phyloP scores from a whole-genome alignment of 2,113 vertebrate species.

The Thryonomys swinderianus region DNA sequence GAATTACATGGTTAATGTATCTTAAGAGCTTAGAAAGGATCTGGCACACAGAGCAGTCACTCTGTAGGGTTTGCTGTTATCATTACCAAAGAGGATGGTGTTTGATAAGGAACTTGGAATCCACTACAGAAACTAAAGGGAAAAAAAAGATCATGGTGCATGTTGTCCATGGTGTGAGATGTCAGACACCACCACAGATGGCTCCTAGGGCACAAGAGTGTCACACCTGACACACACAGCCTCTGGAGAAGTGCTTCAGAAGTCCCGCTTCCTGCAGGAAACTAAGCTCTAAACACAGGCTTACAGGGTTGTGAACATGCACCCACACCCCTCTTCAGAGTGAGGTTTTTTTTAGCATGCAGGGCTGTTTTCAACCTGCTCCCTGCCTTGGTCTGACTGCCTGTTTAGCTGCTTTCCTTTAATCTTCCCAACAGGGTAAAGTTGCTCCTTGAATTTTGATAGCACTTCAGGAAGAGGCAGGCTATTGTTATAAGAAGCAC shows the following conservation, averaged over 20 bases:
- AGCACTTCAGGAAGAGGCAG: slow-evolving; percentile 41
- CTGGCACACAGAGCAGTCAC: background rate
- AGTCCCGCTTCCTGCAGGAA: background rate
- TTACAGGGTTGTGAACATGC: too few species aligned
- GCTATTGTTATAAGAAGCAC: slow-evolving; percentile 55
- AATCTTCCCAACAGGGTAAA: slow-evolving; percentile 58
- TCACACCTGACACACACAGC: background rate
- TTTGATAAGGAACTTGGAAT: background rate
- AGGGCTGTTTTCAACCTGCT: background rate
- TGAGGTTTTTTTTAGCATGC: slow-evolving; percentile 20
- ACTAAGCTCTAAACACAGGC: background rate
- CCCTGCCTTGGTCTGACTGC: background rate
- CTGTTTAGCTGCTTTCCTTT: slow-evolving; percentile 51
- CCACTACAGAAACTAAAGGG: background rate
- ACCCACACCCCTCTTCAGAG: background rate
- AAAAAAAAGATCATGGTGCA: background rate
- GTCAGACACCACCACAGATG: background rate
- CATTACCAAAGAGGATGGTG: background rate
- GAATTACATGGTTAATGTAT: background rate
- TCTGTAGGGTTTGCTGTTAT: background rate
- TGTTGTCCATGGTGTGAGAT: background rate
- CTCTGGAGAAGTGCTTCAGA: background rate
- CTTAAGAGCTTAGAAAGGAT: background rate
- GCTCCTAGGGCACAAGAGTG: background rate
- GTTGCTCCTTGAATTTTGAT: slow-evolving; percentile 61